These are phyloP conservation scores for Cynoglossus semilaevis DNA, from an alignment of 2,113 vertebrate species.

Conservation along the genomic window DNA sequence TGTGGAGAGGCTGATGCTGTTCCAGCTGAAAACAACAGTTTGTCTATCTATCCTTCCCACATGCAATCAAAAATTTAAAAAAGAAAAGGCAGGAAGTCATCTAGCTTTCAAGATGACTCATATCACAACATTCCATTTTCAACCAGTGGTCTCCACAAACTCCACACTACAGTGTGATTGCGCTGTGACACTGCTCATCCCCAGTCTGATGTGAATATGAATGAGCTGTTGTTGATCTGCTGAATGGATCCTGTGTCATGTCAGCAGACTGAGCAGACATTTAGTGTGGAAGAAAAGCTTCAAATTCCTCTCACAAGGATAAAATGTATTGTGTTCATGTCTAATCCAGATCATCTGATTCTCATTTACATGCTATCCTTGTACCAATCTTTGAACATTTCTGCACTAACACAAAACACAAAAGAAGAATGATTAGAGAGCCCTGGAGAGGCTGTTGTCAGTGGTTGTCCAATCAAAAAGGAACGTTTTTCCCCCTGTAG, in stretches of 20 bases:
- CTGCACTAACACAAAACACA: background rate
- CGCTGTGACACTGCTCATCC: conserved; percentile 41
- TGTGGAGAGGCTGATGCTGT: conserved; percentile 8
- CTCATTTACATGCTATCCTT: background rate
- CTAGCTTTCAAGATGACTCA: conserved; percentile 14
- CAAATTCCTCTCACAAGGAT: conserved; percentile 4
- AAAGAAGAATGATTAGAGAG: background rate
- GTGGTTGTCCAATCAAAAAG: conserved; percentile 1
- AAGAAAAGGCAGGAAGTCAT: background rate
- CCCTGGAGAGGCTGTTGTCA: background rate
- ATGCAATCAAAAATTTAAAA: background rate
- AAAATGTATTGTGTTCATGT: conserved; percentile 3
- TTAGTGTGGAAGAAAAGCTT: conserved; percentile 1
- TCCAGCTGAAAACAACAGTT: conserved; percentile 10
- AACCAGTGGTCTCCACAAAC: conserved; percentile 8
- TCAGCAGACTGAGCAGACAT: conserved; percentile 42
- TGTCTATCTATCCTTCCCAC: background rate
- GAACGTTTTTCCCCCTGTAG: conserved; percentile 11
- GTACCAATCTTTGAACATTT: background rate
- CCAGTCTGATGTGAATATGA: conserved; percentile 54
- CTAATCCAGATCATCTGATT: conserved; percentile 3
- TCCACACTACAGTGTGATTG: conserved; percentile 14
- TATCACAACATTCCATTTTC: conserved; percentile 7
- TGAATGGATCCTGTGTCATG: conserved; percentile 65
- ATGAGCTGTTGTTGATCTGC: conserved; percentile 61